Conservation (phyloP, 2,113 vertebrate genomes). For the Plestiodon gilberti region DNA sequence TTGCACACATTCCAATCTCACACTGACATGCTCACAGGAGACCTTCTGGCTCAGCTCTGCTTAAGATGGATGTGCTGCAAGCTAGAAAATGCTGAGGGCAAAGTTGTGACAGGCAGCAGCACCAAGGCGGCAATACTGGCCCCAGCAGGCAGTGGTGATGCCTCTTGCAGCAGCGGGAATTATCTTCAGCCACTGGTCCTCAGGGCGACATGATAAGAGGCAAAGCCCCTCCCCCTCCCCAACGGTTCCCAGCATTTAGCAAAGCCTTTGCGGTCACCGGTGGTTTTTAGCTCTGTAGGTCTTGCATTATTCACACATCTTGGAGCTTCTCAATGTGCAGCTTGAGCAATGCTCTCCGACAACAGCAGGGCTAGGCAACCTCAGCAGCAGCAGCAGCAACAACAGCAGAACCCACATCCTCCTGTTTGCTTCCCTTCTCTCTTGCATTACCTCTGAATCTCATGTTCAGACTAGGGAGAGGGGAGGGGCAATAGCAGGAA, state of each 20-base stretch:
- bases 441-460: slow-evolving; percentile 18
- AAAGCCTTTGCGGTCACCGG: not conserved
- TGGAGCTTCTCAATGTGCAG: not conserved
- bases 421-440: no score
- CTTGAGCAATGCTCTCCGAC: not conserved
- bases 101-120: no score
- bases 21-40: no score
- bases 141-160: not conserved
- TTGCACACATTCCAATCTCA: no score
- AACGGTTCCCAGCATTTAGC: not conserved
- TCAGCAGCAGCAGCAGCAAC: not conserved
- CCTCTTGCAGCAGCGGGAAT: not conserved
- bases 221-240: not conserved
- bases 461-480: not conserved
- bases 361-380: not conserved
- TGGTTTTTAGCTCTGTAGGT: not conserved
- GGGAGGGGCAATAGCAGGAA: not conserved
- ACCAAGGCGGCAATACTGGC: not conserved
- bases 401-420: slow-evolving; percentile 28
- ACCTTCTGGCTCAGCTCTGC: no score
- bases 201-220: not conserved
- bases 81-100: no score
- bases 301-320: not conserved
- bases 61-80: no score
- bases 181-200: not conserved